Conservation (phyloP, 2,113 vertebrate genomes). For the Melanotaenia duboulayi region DNA sequence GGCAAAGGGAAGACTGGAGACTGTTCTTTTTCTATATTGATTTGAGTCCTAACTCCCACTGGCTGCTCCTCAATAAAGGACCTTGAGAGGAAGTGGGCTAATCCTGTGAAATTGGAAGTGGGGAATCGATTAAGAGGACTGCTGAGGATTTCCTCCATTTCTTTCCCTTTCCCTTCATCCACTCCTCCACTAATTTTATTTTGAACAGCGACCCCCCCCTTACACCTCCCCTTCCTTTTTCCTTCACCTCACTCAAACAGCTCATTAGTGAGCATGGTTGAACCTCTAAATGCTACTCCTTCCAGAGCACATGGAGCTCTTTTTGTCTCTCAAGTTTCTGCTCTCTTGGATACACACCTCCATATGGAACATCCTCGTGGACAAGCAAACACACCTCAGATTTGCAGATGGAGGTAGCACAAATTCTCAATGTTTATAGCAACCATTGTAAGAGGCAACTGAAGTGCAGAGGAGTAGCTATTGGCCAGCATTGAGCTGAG, state of each 20-base stretch:
- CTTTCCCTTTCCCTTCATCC: constrained; percentile 55
- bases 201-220: constrained; percentile 29
- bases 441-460: constrained; percentile 23
- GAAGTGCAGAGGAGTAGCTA: constrained; percentile 56
- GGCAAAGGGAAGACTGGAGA: constrained; percentile 62
- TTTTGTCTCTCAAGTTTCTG: constrained; percentile 30
- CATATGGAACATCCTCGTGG: constrained; percentile 31
- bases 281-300: constrained; percentile 42
- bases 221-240: neutral
- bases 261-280: constrained; percentile 66
- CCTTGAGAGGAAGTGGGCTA: constrained; percentile 80
- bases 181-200: constrained; percentile 65
- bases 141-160: constrained; percentile 68
- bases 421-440: constrained; percentile 40
- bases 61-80: constrained; percentile 74
- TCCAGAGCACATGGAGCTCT: constrained; percentile 37
- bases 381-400: constrained; percentile 9
- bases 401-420: constrained; percentile 24
- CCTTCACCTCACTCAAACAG: constrained; percentile 47
- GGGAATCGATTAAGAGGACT: constrained; percentile 79
- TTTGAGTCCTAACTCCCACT: constrained; percentile 75
- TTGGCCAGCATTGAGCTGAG: constrained; percentile 43
- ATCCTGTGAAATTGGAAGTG: constrained; percentile 80
- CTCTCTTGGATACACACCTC: constrained; percentile 15
- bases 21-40: constrained; percentile 81